Base-by-base conservation (phyloP, 2,888 invertebrate species). In the Orthosia cruda region DNA sequence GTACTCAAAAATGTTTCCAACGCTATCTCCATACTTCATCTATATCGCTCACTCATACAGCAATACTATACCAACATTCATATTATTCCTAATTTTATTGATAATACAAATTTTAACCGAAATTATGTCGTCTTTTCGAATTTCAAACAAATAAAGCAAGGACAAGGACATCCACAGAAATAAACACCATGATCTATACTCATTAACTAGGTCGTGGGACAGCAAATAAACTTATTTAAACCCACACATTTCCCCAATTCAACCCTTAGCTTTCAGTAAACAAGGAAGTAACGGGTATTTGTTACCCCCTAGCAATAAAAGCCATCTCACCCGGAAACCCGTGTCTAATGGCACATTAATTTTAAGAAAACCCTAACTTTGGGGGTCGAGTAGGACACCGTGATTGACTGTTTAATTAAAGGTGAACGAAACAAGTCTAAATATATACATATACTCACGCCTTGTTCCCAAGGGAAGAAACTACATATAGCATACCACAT, bases 351-450 rank as follows among this genome's bases (percentile, higher is more conserved):
- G 72, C 40, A 78, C 88, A 84, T 88, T 88, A 82, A 88, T 87
- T 88, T 87, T 74, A 86, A 78, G 84, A 82, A 88, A 78, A 75
- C 76, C 66, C 57, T 54, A 55, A 88, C 65, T 67, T 70, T 55
- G 40, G 15, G 40, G 71, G 73, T 70, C 63, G 63, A 66, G 0
- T 11, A 16, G 23, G 23, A 15, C 47, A 15, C 15, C 58, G 77
- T 82, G 89, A 89, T 88, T 80, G 87, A 87, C 74, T 77, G 76
- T 71, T 89, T 87, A 84, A 88, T 89, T 84, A 86, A 80, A 86
- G 75, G 76, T 80, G 57, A 71, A 67, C 7, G 58, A 23, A 52
- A 40, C 1, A 40, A 40, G 40, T 9, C 9, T 40, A 40, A 1
- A 40, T 9, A 40, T 7, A 9, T 40, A 40, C 9, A 40, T 40